Base-by-base conservation (phyloP, 2,113 vertebrate genomes). In the Petroica traversi region DNA sequence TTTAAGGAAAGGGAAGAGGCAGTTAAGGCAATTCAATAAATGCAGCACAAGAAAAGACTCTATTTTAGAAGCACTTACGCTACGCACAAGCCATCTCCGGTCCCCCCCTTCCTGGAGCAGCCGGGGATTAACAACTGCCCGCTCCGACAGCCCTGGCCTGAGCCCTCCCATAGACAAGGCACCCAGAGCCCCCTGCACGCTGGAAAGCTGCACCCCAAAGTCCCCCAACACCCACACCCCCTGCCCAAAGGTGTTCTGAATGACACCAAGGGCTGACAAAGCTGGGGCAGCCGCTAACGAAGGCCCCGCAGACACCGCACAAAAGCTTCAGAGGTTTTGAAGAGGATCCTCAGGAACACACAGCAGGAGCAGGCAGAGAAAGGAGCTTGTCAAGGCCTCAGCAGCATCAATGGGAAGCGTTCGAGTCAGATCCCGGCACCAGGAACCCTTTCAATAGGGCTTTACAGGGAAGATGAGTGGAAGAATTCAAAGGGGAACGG, bases 351-450 rank as follows among this genome's bases (percentile, higher is more conserved):
- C 69, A 61, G 89, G 83, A 81, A 67, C 51, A 20, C 81, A 0
- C 76, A 74, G 85, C 88, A 0, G 80, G 85, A 84, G 77, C 20
- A 34, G 64, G 91, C 73, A 87, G 80, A 94, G 84, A 95, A 94
- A 90, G 77, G 58, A 91, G 87, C 92, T 94, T 94, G 95, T 93
- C 81, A 92, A 85, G 92, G 66, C 62, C 86, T 76, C 71, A 12
- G 19, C 82, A 66, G 77, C 94, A 80, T 94, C 95, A 93, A 92
- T 72, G 87, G 46, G 38, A 79, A 85, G 64, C 8, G 12, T 51
- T 55, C 0, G 41, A 94, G 88, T 77, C 92, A 93, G 94, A 95
- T 58, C 82, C 72, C 4, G 0, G 75, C 85, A 59, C 66, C 82
- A 59, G 10, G 9, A 88, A 82, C 63, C 38, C 76, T 89, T 96